phyloP scores from a whole-genome alignment of 1,140 invertebrate species.

The Brachionus asplanchnoidis region DNA sequence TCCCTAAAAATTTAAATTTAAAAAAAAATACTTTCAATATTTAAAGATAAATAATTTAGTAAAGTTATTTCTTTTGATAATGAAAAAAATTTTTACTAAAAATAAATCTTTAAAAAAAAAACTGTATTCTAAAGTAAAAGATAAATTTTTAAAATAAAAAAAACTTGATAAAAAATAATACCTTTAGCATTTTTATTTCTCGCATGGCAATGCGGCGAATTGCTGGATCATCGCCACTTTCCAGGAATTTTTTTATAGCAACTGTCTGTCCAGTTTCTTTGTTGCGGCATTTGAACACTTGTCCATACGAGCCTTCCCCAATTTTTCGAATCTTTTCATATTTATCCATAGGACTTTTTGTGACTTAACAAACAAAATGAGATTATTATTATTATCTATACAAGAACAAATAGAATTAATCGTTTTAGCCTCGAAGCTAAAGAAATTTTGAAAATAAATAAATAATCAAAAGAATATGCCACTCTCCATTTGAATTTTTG shows the following conservation, averaged over 20 bases:
- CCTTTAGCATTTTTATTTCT: slow-evolving; percentile 95
- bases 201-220: slow-evolving; percentile 95
- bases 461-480: neutral
- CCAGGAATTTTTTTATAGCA: slow-evolving; percentile 97
- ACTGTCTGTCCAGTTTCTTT: slow-evolving; percentile 89
- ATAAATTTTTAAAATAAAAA: neutral
- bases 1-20: too few relatives aligned
- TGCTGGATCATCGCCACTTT: slow-evolving; percentile 95
- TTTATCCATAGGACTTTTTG: slow-evolving; percentile 73
- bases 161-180: slow-evolving; percentile 52
- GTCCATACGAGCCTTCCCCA: slow-evolving; percentile 95
- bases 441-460: neutral
- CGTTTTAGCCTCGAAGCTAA: neutral
- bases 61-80: too few relatives aligned
- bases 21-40: too few relatives aligned
- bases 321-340: slow-evolving; percentile 94
- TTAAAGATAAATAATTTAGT: too few relatives aligned
- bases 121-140: neutral
- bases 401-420: neutral
- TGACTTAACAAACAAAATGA: neutral
- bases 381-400: neutral
- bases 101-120: too few relatives aligned
- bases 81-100: neutral
- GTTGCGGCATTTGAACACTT: slow-evolving; percentile 97
- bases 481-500: neutral